Evolutionary conservation across 2,888 invertebrate genomes (phyloP).

Genomic region (Tiphia femorata): DNA sequence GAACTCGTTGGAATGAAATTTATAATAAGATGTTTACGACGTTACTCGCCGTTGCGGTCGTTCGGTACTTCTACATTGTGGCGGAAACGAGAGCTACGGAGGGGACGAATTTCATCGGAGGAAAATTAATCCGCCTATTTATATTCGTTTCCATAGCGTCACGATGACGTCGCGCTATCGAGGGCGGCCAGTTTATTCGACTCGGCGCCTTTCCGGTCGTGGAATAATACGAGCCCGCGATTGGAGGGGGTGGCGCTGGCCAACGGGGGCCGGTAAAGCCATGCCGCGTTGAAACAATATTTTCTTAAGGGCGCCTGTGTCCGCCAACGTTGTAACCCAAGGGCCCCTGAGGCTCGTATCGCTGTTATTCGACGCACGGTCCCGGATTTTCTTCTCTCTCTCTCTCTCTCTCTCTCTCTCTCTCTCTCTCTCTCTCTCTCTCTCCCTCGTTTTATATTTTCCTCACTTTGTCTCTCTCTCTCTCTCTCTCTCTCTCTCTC

Average conservation of each 20-base stretch:
- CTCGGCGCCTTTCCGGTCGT: constrained; percentile 16
- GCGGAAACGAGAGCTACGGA: too few species aligned
- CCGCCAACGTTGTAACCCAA: constrained; percentile 37
- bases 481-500: neutral
- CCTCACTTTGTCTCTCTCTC: neutral
- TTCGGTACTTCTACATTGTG: neutral
- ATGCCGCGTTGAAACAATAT: constrained; percentile 53
- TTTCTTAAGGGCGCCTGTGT: constrained; percentile 52
- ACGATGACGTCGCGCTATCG: too few species aligned
- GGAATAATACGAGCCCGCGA: constrained; percentile 40
- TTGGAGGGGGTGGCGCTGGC: too few species aligned
- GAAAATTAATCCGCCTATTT: too few species aligned
- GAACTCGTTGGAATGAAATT: neutral
- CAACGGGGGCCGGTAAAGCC: constrained; percentile 22
- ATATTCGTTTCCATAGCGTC: too few species aligned
- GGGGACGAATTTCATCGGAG: too few species aligned
- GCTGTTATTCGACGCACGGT: constrained; percentile 36
- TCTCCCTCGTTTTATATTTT: too few species aligned
- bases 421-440: too few species aligned
- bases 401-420: neutral
- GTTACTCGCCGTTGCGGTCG: neutral
- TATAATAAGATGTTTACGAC: neutral
- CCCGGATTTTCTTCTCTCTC: constrained; percentile 11
- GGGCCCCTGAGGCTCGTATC: constrained; percentile 34
- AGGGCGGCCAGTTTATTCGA: too few species aligned